Conservation (phyloP, 2,797 vertebrate species). For the Carapus acus region DNA sequence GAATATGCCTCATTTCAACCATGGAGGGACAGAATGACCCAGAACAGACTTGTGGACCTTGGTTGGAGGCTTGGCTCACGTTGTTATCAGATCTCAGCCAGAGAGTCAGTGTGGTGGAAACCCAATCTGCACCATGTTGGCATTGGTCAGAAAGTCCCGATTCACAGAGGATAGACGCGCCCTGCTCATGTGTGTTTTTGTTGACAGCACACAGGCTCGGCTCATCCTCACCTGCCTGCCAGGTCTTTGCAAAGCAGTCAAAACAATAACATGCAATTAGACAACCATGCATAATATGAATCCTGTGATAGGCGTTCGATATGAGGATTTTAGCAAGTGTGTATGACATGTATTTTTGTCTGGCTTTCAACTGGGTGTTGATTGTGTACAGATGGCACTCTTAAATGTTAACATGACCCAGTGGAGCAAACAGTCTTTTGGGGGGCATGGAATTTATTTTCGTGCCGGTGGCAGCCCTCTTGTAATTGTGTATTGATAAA, state of each 20-base stretch:
- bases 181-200: slow-evolving; percentile 33
- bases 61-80: slow-evolving; percentile 27
- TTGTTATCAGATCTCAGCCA: slow-evolving; percentile 36
- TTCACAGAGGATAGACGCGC: slow-evolving; percentile 28
- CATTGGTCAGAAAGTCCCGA: slow-evolving; percentile 33
- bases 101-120: slow-evolving; percentile 41
- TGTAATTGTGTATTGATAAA: slow-evolving; percentile 9
- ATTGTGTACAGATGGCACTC: not conserved
- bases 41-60: slow-evolving; percentile 20
- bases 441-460: slow-evolving; percentile 47
- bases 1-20: slow-evolving; percentile 8
- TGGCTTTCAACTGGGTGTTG: slow-evolving; percentile 6
- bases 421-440: slow-evolving; percentile 36
- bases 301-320: slow-evolving; percentile 49
- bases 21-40: slow-evolving; percentile 23
- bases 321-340: slow-evolving; percentile 2
- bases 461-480: no score
- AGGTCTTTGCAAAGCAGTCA: slow-evolving; percentile 33
- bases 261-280: slow-evolving; percentile 53
- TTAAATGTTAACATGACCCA: slow-evolving; percentile 23
- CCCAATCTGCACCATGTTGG: slow-evolving; percentile 33
- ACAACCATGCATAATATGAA: slow-evolving; percentile 3
- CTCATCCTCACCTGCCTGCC: slow-evolving; percentile 33
- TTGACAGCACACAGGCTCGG: slow-evolving; percentile 39
- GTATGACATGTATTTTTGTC: no score